Conservation (phyloP, 2,797 vertebrate species). For the Coccyzus lansbergi region DNA sequence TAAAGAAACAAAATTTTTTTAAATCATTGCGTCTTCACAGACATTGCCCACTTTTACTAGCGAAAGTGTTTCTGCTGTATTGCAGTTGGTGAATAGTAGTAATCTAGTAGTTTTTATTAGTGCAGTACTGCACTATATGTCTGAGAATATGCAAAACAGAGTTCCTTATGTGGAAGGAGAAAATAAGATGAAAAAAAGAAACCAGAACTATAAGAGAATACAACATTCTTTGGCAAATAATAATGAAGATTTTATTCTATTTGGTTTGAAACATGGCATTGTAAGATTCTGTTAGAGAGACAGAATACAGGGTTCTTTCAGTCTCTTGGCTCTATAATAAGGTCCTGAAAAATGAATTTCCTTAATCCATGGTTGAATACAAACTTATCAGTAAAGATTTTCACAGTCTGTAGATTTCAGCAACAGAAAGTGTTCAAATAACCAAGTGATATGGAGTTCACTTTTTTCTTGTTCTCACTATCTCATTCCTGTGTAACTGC, state of each 20-base stretch:
- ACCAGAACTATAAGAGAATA: not conserved
- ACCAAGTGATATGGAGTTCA: not conserved
- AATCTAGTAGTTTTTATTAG: not conserved
- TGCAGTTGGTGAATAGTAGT: not conserved
- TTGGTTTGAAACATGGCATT: not conserved
- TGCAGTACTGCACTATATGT: not conserved
- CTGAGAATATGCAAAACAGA: not conserved
- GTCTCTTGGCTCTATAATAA: not conserved
- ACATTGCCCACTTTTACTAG: not conserved
- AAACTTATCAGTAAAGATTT: constrained; percentile 6
- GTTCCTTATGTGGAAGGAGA: not conserved
- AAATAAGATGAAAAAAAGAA: not conserved
- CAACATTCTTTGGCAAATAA: constrained; percentile 9
- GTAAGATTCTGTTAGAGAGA: not conserved
- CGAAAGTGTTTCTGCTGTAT: not conserved
- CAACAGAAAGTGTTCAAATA: not conserved
- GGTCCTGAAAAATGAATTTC: not conserved
- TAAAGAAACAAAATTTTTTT: not conserved
- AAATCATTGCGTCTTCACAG: not conserved
- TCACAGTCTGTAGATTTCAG: not conserved
- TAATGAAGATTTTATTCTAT: constrained; percentile 23
- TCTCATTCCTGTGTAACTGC: not conserved
- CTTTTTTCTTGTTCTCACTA: not conserved
- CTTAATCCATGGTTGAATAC: not conserved
- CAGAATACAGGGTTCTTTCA: not conserved